Evolutionary conservation across 2,888 invertebrate species (phyloP), one percentile per base, ranked within the genome.

Genomic region (Leptothorax acervorum): DNA sequence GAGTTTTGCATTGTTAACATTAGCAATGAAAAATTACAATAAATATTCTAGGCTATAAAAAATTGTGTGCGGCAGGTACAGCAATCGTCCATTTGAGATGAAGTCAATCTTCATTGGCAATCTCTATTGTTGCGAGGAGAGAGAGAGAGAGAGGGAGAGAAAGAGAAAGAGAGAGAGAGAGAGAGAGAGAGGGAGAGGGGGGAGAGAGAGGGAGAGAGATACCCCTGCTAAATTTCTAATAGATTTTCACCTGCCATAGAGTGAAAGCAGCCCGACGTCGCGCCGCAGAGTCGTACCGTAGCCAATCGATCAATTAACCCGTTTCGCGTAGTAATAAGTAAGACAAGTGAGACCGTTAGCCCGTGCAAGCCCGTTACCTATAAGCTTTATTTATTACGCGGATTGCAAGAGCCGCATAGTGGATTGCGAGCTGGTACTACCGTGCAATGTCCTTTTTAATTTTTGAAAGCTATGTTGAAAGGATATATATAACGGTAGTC

Each of bases 321-420:
- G 39, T 71, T 81, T 39, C 79, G 71, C 79, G 79, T 60, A 71
- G 79, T 81, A 81, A 81, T 81, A 81, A 81, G 79, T 81, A 81
- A 81, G 79, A 81, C 79, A 81, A 81, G 79, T 81, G 79, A 71
- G 79, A 81, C 71, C 39, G 79, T 81, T 81, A 81, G 79, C 48
- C 31, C 28, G 71, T 62, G 71, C 71, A 60, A 81, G 71, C 48
- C 45, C 48, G 79, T 81, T 71, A 71, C 79, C 79, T 48, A 71
- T 81, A 81, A 81, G 79, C 79, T 81, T 81, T 81, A 81, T 81
- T 81, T 81, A 81, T 81, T 81, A 81, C 79, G 48, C 71, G 79
- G 71, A 81, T 81, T 81, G 79, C 55, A 57, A 60, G 60, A 60
- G 48, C 48, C 60, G 39, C 79, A 81, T 71, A 71, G 79, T 79